Conservation (phyloP, 2,888 invertebrate genomes). For the Abscondita cerata region DNA sequence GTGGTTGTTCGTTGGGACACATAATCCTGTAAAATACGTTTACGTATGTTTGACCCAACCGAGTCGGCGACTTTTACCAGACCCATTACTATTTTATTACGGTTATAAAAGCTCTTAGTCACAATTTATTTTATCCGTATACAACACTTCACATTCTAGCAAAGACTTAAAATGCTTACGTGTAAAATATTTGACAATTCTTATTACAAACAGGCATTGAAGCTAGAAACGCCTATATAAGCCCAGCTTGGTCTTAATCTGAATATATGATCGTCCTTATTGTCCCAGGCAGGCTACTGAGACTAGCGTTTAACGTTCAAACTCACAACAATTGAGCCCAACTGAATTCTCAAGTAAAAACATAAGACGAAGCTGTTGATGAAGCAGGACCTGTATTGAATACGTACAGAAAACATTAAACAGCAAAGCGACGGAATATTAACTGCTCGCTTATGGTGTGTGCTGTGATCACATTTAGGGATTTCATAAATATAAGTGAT, state of each 20-base stretch:
- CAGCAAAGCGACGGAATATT: slow-evolving; percentile 49
- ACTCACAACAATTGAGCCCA: slow-evolving; percentile 22
- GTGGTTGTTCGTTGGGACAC: slow-evolving; percentile 33
- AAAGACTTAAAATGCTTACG: slow-evolving; percentile 54
- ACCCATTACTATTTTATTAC: slow-evolving; percentile 56
- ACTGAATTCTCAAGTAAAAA: slow-evolving; percentile 16
- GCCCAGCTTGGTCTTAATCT: slow-evolving; percentile 56
- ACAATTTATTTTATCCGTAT: slow-evolving; percentile 54
- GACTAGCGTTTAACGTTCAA: slow-evolving; percentile 46
- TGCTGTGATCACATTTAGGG: slow-evolving; percentile 54
- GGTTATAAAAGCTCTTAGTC: slow-evolving; percentile 56
- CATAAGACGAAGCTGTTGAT: slow-evolving; percentile 10
- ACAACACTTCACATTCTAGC: slow-evolving; percentile 52
- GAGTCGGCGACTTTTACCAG: slow-evolving; percentile 47
- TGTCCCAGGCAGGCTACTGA: slow-evolving; percentile 51
- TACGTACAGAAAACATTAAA: slow-evolving; percentile 29
- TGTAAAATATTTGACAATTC: slow-evolving; percentile 58
- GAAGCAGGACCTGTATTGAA: slow-evolving; percentile 17
- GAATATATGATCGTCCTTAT: slow-evolving; percentile 58
- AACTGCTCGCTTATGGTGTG: slow-evolving; percentile 54
- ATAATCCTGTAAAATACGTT: slow-evolving; percentile 45
- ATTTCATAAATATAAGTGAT: slow-evolving; percentile 47
- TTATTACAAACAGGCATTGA: slow-evolving; percentile 53
- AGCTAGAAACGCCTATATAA: slow-evolving; percentile 52
- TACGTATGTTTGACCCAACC: slow-evolving; percentile 45